phyloP scores from a whole-genome alignment of 2,888 invertebrate genomes.

The Orthonevra nobilis region DNA sequence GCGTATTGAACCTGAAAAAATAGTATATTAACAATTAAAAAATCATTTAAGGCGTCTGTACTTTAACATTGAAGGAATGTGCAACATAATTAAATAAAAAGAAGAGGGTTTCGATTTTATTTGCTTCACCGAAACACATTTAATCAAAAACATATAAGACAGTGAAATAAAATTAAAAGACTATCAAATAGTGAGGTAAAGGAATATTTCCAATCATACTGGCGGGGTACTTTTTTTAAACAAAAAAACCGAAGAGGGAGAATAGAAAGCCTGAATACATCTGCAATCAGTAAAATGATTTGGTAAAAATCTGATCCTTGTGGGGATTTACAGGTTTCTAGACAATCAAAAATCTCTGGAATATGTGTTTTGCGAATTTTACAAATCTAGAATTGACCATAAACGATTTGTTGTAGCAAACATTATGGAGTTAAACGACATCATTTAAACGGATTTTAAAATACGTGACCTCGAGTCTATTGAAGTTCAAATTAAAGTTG shows the following conservation, averaged over 20 bases:
- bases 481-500: background rate
- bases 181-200: no score
- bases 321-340: background rate
- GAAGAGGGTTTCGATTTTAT: constrained; percentile 2
- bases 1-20: background rate
- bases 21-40: background rate
- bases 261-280: background rate
- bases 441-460: background rate
- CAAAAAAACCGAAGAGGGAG: background rate
- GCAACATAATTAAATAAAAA: constrained; percentile 1
- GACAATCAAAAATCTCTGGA: background rate
- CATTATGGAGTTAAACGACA: background rate
- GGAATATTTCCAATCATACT: no score
- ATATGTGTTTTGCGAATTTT: background rate
- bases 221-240: no score
- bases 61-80: background rate
- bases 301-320: background rate
- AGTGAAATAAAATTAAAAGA: constrained; percentile 1
- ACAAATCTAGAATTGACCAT: background rate
- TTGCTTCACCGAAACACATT: background rate
- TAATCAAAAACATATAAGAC: background rate
- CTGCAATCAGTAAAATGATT: no score
- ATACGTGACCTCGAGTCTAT: constrained; percentile 1
- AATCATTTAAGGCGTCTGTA: background rate
- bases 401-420: background rate